Evolutionary conservation across 2,888 invertebrate species (phyloP), one percentile per base, ranked within the genome.

Genomic region (Andrena bucephala): DNA sequence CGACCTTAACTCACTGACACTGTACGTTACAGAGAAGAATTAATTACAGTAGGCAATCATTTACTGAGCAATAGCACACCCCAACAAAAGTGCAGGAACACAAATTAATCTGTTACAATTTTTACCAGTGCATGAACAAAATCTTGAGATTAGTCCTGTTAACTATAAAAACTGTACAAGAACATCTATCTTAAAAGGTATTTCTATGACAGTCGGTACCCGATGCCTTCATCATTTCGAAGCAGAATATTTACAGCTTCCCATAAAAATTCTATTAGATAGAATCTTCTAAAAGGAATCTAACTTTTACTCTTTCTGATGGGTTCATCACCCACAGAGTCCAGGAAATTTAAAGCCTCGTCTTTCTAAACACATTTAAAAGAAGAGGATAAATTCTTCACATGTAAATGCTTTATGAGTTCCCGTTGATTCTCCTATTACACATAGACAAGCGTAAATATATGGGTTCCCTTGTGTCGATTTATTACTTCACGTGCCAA

Each of bases 181-280:
- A 63, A 69, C 65, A 60, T 74, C 67, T 60, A 52, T 83, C 76
- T 71, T 87, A 88, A 88, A 87, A 78, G 75, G 36, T 70, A 36
- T 57, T 78, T 59, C 70, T 69, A 74, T 57, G 88, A 85, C 65
- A 85, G 71, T 75, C 87, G 77, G 77, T 77, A 75, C 62, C 73
- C 66, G 74, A 86, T 85, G 83, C 78, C 88, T 86, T 87, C 83
- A 83, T 88, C 75, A 72, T 65, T 75, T 36, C 68, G 27, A 52
- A 36, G 72, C 24, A 29, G 59, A 57, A 74, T 86, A 85, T 81
- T 85, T 83, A 85, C 68, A 76, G 60, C 81, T 71, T 16, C 73
- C 65, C 81, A 85, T 85, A 71, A 84, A 88, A 86, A 86, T 87
- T 87, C 86, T 81, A 87, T 86, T 87, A 79, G 63, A 68, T 48